Base-by-base conservation (phyloP, 2,888 invertebrate species). In the Polydrusus pterygomalis region DNA sequence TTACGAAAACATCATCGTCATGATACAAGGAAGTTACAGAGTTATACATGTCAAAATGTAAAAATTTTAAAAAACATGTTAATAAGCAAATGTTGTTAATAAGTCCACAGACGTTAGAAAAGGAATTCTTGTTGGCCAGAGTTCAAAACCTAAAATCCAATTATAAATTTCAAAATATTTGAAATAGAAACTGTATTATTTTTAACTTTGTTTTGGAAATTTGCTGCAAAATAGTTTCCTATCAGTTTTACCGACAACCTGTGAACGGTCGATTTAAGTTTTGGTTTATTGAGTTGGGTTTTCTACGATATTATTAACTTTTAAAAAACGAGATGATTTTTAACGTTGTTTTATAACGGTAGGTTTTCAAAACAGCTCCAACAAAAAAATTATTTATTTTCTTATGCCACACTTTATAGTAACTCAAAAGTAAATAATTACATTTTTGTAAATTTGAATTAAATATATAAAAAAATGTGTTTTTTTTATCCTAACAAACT, bases 121-220 rank as follows among this genome's bases (percentile, higher is more conserved):
- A 58, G 58, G 58, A 58, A 58, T 58, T 58, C 58, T 58, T 38
- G 70, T 70, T 70, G 70, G 60, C 60, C 15, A 18, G n/a, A 11
- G 43, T 70, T 70, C 70, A 70, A 70, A 51, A 56, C 34, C 70
- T 30, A 18, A 60, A 60, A 60, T 9, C 70, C 70, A 70, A 70
- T 70, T 62, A 70, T 70, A 70, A 34, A 60, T 47, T 60, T 60
- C n/a, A 34, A 62, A 58, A 34, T 20, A 30, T 60, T 49, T 62
- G 60, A 70, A 70, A 70, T 62, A 60, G 62, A 70, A 30, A 62
- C 47, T 51, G 45, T 60, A 45, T 58, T 70, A 70, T 70, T 70
- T 60, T 70, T 70, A 70, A 49, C 60, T 43, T 43, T 43, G 68
- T 60, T 60, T 40, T 60, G 38, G 6, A 60, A 30, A 38, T 58